A percentile compares a stretch with the other conserved stretches of the same genome.
Conservation (phyloP, 2,888 invertebrate genomes). For the Boloria selene region DNA sequence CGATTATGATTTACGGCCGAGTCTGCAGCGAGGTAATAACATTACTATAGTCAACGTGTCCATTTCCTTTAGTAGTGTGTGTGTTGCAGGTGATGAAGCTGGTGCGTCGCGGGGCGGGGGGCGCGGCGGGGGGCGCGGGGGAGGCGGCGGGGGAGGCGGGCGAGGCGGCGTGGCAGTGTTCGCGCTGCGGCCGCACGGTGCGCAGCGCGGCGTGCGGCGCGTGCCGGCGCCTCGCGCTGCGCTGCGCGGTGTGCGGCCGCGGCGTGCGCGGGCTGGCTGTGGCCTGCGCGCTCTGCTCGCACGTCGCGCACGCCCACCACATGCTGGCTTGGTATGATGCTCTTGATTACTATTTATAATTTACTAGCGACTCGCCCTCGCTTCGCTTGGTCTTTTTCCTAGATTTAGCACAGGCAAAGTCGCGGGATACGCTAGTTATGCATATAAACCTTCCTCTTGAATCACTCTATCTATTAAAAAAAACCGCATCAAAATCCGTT, state of each 20-base stretch:
- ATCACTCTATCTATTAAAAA: too few relatives aligned
- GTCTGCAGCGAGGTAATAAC: too few relatives aligned
- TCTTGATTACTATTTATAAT: neutral
- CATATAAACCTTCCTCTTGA: too few relatives aligned
- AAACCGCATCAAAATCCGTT: too few relatives aligned
- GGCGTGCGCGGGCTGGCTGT: conserved; percentile 92
- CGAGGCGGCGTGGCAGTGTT: conserved; percentile 86
- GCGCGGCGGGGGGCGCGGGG: conserved; percentile 56
- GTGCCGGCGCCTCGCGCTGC: conserved; percentile 89
- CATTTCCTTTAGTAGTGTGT: neutral
- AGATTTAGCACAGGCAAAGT: too few relatives aligned
- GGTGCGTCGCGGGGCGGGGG: conserved; percentile 67
- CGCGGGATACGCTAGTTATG: too few relatives aligned
- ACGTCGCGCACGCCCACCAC: conserved; percentile 95
- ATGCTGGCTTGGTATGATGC: conserved; percentile 87
- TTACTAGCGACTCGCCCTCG: too few relatives aligned
- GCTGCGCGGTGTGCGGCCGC: conserved; percentile 92
- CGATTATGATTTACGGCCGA: too few relatives aligned
- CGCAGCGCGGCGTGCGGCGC: conserved; percentile 83
- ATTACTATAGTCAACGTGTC: too few relatives aligned
- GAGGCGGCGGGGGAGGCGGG: conserved; percentile 79
- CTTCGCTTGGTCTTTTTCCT: too few relatives aligned
- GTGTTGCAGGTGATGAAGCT: conserved; percentile 83
- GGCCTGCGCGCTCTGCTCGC: conserved; percentile 94
- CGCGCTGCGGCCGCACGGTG: conserved; percentile 79